Evolutionary conservation across 2,113 vertebrate species (phyloP).

Genomic region (Protomyctophum bolini): DNA sequence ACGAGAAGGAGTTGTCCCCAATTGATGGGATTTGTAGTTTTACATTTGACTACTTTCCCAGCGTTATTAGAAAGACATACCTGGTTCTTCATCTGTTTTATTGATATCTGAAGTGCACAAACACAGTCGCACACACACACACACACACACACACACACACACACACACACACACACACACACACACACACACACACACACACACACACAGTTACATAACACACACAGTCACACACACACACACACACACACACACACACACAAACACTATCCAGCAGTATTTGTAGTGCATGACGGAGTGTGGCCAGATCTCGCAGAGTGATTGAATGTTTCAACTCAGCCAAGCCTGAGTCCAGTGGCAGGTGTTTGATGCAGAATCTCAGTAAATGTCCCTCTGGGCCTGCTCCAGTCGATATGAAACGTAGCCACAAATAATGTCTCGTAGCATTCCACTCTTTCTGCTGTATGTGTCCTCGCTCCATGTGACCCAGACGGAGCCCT

Average conservation of each 20-base stretch:
- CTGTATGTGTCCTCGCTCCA: slow-evolving; percentile 10
- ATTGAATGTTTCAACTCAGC: slow-evolving; percentile 3
- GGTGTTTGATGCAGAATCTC: slow-evolving; percentile 12
- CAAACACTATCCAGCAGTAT: neutral
- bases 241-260: no score
- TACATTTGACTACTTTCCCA: neutral
- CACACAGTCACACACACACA: no score
- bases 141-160: no score
- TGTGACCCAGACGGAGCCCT: slow-evolving; percentile 9
- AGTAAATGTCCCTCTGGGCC: slow-evolving; percentile 11
- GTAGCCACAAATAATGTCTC: slow-evolving; percentile 5
- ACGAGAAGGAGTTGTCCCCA: slow-evolving; percentile 22
- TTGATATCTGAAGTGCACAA: slow-evolving; percentile 12
- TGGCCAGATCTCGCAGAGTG: neutral
- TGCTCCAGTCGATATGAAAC: slow-evolving; percentile 3
- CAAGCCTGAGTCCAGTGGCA: slow-evolving; percentile 33
- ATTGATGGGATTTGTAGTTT: neutral
- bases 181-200: neutral
- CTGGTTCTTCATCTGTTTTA: neutral
- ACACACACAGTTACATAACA: no score
- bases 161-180: no score
- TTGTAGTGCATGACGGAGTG: neutral
- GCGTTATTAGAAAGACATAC: neutral
- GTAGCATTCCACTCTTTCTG: neutral
- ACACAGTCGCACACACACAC: no score